These are phyloP conservation scores for Cephus spinipes DNA, from an alignment of 2,888 invertebrate species.

Conservation along the genomic window DNA sequence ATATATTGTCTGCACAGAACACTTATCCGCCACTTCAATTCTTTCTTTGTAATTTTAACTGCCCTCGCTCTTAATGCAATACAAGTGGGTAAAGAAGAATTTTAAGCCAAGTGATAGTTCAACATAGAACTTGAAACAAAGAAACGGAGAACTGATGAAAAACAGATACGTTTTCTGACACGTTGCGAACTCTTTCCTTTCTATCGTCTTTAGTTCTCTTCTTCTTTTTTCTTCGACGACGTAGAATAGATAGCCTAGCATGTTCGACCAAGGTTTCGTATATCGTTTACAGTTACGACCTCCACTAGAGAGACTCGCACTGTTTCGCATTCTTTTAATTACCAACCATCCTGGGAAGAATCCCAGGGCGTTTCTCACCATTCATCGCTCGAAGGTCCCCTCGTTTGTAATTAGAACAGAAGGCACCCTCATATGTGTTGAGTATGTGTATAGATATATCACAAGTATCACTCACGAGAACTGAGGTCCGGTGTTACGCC, in stretches of 20 bases:
- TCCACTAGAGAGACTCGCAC: not conserved
- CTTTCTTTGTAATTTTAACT: constrained; percentile 33
- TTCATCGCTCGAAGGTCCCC: constrained; percentile 26
- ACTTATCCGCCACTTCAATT: constrained; percentile 22
- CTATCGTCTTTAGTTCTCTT: not conserved
- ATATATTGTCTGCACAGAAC: not conserved
- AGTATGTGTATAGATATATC: not conserved
- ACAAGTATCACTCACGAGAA: not conserved
- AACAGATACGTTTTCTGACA: not conserved
- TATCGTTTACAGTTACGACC: not conserved
- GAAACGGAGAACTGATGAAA: not conserved
- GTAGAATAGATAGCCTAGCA: not conserved
- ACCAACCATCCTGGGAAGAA: constrained; percentile 41
- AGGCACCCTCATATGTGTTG: not conserved
- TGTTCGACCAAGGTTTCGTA: not conserved
- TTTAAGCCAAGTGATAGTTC: not conserved
- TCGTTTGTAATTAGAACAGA: constrained; percentile 12
- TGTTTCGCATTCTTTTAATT: constrained; percentile 7
- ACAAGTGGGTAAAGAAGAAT: not conserved
- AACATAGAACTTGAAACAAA: not conserved
- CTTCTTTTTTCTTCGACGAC: not conserved
- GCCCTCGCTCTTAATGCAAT: not conserved
- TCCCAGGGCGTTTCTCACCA: constrained; percentile 45
- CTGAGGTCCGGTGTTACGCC: not conserved
- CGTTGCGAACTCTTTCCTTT: not conserved